Conservation (phyloP, 1,140 invertebrate species). For the Aphis gossypii region DNA sequence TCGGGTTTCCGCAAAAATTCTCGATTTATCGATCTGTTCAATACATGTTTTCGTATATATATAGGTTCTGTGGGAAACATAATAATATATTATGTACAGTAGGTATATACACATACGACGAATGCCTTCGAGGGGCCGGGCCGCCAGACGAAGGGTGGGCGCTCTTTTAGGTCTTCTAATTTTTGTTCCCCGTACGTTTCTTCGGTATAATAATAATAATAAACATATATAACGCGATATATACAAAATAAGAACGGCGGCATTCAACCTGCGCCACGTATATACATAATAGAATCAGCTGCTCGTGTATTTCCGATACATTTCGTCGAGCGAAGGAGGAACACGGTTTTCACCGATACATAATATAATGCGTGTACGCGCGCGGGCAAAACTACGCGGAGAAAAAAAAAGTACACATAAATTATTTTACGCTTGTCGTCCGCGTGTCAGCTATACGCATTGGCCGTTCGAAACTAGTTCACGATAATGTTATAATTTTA, state of each 20-base stretch:
- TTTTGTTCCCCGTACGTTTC: no score
- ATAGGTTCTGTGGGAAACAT: not conserved
- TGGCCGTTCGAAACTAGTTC: not conserved
- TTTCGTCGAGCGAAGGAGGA: not conserved
- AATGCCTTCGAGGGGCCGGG: not conserved
- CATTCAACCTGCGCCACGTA: not conserved
- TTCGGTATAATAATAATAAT: not conserved
- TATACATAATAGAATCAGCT: not conserved
- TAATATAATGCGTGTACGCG: not conserved
- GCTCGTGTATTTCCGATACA: not conserved
- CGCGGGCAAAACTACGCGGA: not conserved
- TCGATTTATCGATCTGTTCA: not conserved
- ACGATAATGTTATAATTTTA: not conserved
- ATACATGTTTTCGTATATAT: not conserved
- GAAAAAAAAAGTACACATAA: not conserved
- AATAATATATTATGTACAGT: not conserved
- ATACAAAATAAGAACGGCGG: not conserved
- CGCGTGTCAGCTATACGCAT: not conserved
- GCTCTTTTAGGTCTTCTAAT: conserved; percentile 18
- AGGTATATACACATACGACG: not conserved
- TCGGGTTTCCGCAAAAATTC: not conserved
- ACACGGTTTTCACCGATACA: not conserved
- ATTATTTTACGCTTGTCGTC: not conserved
- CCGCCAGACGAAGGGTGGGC: not conserved
- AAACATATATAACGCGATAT: not conserved